Evolutionary conservation across 1,140 invertebrate species (phyloP).

Genomic region (Acarapis woodi): DNA sequence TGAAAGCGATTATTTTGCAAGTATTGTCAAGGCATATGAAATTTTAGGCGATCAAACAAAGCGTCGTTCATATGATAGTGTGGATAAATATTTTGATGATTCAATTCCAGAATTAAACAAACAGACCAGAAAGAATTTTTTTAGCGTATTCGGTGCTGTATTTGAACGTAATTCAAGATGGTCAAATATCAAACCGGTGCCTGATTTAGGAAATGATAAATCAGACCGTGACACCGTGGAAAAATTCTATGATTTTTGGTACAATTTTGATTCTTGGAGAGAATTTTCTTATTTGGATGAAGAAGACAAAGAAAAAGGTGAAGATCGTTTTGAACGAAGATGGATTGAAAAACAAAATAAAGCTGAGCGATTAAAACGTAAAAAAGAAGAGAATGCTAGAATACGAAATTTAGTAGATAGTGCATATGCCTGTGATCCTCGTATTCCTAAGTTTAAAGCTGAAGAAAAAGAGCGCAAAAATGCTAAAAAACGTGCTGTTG

Average conservation of each 20-base stretch:
- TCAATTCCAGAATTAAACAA: conserved; percentile 32
- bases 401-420: conserved; percentile 67
- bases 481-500: conserved; percentile 57
- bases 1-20: conserved; percentile 89
- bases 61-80: conserved; percentile 69
- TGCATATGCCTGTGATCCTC: conserved; percentile 71
- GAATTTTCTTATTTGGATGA: conserved; percentile 98
- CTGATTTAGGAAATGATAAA: conserved; percentile 45
- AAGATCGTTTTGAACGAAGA: conserved; percentile 2
- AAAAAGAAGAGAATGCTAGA: conserved; percentile 82
- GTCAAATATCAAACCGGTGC: conserved; percentile 63
- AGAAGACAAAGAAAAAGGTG: conserved; percentile 85
- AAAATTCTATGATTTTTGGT: conserved; percentile 28
- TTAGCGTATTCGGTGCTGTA: conserved; percentile 39
- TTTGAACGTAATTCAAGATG: conserved; percentile 62
- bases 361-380: conserved; percentile 52
- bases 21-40: conserved; percentile 50
- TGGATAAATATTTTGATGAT: conserved; percentile 82
- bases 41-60: conserved; percentile 48
- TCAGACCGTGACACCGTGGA: conserved; percentile 22
- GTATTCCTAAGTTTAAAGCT: conserved; percentile 65
- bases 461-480: conserved; percentile 72
- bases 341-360: conserved; percentile 16
- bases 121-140: conserved; percentile 34
- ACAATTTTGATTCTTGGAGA: conserved; percentile 91